Base-by-base conservation (phyloP, 53 echinoderm and acorn worm species). In the Antedon mediterranea region DNA sequence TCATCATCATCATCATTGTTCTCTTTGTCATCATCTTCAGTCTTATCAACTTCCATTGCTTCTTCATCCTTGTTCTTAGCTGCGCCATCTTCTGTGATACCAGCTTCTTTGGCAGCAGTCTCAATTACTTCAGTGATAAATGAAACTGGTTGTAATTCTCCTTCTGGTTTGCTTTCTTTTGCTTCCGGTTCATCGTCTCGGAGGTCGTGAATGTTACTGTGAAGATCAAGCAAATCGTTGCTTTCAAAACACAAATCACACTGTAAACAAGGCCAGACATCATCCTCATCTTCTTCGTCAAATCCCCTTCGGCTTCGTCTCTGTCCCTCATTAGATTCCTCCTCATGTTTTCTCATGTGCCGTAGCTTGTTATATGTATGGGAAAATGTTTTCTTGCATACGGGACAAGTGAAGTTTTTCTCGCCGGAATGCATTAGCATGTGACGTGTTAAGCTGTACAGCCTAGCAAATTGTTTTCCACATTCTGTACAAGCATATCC, bases 371-470 rank as follows among this genome's bases (percentile, higher is more conserved):
- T 94, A 82, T 94, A 91, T 15, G 87, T 84, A 43, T 94, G 94
- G 27, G 94, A 89, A 85, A 94, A 94, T 6, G 86, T 85, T 83
- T 94, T 94, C 31, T 91, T 81, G 77, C 94, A 94, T 30, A 94
- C 80, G 34, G 89, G 85, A 30, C 94, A 94, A 27, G 88, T 91
- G 85, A 91, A 91, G 30, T 89, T 94, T 78, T 94, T 94, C 83
- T 94, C 91, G 0, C 91, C 94, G 0, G 91, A 89, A 73, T 94
- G 94, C 85, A 91, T 89, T n/a, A 91, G 89, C 34, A 89, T 76
- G 43, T 94, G 94, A 14, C 94, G 87, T 77, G 91, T 91, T 41
- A 94, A 77, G 73, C 91, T 87, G 78, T 94, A 94, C 41, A 86
- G 80, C 33, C 94, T 78, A 0, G 91, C 84, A 81, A 94, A 94